phyloP scores from a whole-genome alignment of 2,113 vertebrate genomes.

The Psephotus haematonotus region DNA sequence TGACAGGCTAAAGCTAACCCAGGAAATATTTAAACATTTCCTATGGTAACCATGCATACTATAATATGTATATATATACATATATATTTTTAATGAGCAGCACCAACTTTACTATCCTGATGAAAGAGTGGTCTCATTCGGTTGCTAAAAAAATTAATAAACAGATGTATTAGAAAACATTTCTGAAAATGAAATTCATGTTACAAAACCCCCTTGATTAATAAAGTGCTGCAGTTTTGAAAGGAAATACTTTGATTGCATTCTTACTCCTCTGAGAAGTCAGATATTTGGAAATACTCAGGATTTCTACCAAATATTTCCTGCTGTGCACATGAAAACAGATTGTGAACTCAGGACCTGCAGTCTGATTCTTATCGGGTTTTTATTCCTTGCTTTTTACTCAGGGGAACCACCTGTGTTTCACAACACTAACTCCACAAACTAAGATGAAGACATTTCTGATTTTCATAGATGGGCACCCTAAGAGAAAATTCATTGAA shows the following conservation, averaged over 20 bases:
- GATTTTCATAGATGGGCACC: background rate
- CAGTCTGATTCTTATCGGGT: background rate
- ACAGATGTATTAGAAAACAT: conserved; percentile 66
- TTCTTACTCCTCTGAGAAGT: conserved; percentile 68
- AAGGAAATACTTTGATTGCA: conserved; percentile 72
- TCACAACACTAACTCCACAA: background rate
- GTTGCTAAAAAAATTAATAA: conserved; percentile 33
- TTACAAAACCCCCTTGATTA: conserved; percentile 56
- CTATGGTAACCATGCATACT: background rate
- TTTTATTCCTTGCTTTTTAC: background rate
- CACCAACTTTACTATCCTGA: conserved; percentile 42
- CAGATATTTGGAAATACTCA: conserved; percentile 71
- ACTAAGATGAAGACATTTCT: background rate
- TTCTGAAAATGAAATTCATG: conserved; percentile 50
- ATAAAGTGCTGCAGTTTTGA: conserved; percentile 65
- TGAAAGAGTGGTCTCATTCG: conserved; percentile 58
- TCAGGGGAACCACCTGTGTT: background rate
- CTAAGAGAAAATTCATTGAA: background rate
- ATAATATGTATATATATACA: background rate
- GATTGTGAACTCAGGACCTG: background rate
- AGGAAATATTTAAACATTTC: conserved; percentile 21
- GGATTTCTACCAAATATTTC: conserved; percentile 56
- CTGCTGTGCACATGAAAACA: conserved; percentile 28
- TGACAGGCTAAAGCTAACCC: background rate
- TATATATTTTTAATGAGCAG: conserved; percentile 8